Evolutionary conservation across 2,113 vertebrate genomes (phyloP).

Genomic region (Athene cunicularia): DNA sequence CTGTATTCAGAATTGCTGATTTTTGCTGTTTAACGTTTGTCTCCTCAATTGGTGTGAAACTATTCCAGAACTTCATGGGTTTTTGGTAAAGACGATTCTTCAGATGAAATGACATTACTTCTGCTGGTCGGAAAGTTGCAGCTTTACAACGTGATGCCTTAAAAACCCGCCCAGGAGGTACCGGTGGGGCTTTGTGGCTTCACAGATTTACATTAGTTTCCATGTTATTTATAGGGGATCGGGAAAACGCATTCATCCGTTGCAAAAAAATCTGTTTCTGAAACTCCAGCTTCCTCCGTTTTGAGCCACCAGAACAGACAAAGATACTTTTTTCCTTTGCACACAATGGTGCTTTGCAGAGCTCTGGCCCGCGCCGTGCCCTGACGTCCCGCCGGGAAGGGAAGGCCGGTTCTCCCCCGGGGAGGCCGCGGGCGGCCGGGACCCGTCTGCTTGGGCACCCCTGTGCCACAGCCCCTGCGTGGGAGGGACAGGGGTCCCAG

Average conservation of each 20-base stretch:
- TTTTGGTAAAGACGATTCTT: neutral
- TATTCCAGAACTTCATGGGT: rapidly evolving
- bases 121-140: neutral
- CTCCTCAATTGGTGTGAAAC: neutral
- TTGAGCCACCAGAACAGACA: neutral
- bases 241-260: neutral
- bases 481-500: neutral
- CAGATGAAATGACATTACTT: rapidly evolving
- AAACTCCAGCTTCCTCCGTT: neutral
- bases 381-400: neutral
- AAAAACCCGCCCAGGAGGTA: neutral
- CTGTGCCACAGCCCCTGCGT: no score
- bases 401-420: neutral
- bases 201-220: slow-evolving; percentile 14
- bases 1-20: neutral
- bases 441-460: no score
- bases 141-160: neutral
- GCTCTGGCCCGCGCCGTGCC: neutral
- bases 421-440: rapidly evolving
- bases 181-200: neutral
- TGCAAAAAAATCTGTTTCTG: neutral
- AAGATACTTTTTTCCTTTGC: neutral
- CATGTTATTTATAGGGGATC: neutral
- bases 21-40: neutral
- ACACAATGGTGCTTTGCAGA: neutral